Conservation (phyloP, 2,113 vertebrate species). For the Pyxicephalus adspersus region DNA sequence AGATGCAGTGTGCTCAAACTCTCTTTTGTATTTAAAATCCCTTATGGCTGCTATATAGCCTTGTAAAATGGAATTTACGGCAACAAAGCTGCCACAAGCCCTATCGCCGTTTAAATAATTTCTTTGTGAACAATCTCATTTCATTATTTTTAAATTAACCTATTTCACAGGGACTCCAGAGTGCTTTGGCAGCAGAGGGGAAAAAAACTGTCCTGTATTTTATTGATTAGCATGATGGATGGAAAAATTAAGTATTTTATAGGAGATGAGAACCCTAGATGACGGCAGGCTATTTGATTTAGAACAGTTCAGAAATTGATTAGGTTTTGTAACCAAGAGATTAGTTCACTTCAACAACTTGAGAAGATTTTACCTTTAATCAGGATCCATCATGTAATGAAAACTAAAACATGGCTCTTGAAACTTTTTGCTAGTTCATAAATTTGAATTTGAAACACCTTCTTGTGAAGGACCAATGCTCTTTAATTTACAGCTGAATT, state of each 20-base stretch:
- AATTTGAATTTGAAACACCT: no score
- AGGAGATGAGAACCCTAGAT: slow-evolving; percentile 36
- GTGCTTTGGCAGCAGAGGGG: slow-evolving; percentile 33
- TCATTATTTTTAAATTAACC: slow-evolving; percentile 54
- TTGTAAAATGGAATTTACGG: slow-evolving; percentile 42
- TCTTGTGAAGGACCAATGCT: no score
- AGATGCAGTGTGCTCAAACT: background rate
- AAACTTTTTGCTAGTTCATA: no score
- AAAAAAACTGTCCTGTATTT: slow-evolving; percentile 42
- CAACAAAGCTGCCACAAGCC: slow-evolving; percentile 3
- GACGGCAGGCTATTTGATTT: slow-evolving; percentile 36
- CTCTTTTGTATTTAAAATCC: slow-evolving; percentile 18
- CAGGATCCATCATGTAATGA: background rate
- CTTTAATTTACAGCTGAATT: no score
- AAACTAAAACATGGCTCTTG: no score
- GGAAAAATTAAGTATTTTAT: slow-evolving; percentile 51
- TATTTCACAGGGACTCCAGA: slow-evolving; percentile 36
- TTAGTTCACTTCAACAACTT: slow-evolving; percentile 34
- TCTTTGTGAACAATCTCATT: slow-evolving; percentile 43
- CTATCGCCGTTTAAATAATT: slow-evolving; percentile 37
- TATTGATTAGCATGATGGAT: slow-evolving; percentile 48
- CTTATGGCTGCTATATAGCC: slow-evolving; percentile 37
- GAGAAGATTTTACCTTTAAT: slow-evolving; percentile 11
- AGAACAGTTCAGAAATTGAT: slow-evolving; percentile 46
- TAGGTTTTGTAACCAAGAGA: slow-evolving; percentile 17